Base-by-base conservation (phyloP, 2,113 vertebrate species). In the Phasianus colchicus region DNA sequence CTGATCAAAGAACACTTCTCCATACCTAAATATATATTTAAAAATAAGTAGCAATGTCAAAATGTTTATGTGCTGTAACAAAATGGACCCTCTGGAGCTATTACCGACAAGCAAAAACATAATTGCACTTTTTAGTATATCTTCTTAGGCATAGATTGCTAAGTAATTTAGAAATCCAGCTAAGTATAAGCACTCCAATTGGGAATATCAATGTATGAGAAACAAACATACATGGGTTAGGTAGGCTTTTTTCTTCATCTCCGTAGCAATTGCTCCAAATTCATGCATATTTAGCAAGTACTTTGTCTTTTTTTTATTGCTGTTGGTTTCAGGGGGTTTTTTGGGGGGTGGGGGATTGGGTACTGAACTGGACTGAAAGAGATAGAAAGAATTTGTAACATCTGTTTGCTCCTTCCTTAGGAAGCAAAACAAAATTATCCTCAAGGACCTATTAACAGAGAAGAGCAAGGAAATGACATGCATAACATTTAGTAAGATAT, bases 1-100 rank as follows among this genome's bases (percentile, higher is more conserved):
- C 24, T 80, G 87, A 91, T 70, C 30, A 95, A 83, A 86, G 88
- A 86, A n/a, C 18, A 61, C 61, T 96, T 83, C 71, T 4, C 79
- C 84, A 88, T 80, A 86, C 8, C 29, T 74, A 85, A 93, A 85
- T 34, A 84, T 6, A 9, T 47, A 55, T 58, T 76, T 52, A 84
- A 89, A 90, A 89, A 63, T 36, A 88, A 86, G 54, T 47, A 90
- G 36, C 8, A 79, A 74, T n/a, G 22, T 71, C 58, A 92, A 85
- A 70, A 43, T 63, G 73, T 93, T 95, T 92, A 86, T 76, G 83
- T 65, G 79, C 9, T n/a, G 65, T 36, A 92, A 67, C 32, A 27
- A 47, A 90, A 89, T 24, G 24, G 52, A 24, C 9, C 61, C 69
- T 89, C 79, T 88, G 71, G 88, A 93, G 43, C 71, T 58, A 87